Evolutionary conservation across 2,888 invertebrate genomes (phyloP), one percentile per base, ranked within the genome.

Genomic region (Stramonita haemastoma): DNA sequence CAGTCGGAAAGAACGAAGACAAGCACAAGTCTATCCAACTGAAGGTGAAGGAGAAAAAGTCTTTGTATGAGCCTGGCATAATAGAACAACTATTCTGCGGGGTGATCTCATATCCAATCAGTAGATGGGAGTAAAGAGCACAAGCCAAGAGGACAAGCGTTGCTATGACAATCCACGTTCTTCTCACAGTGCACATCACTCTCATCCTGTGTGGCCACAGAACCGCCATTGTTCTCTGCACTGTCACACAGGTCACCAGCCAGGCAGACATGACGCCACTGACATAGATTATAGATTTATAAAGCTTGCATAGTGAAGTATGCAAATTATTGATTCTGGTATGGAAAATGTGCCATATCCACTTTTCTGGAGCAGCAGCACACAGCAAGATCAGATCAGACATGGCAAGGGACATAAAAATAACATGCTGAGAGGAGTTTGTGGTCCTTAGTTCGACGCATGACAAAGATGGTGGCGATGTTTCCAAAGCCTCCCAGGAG

Each of bases 401-500:
- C 73, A 73, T 26, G 29, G 73, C 73, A n/a, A 73, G 73, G n/a
- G 73, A 26, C 22, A 73, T 73, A 11, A 73, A 26, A 26, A 73
- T 73, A 8, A 73, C 29, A n/a, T 73, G 73, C 26, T 73, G 73
- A 11, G 73, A n/a, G 29, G 73, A 73, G 73, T 73, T n/a, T 73
- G 26, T 11, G 26, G 26, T 73, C 73, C n/a, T 26, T 73, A 2
- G n/a, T 73, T 4, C 73, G 26, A 73, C 73, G 73, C 73, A 73
- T 73, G 22, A 73, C 73, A n/a, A 73, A 73, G 29, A 73, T 73
- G 29, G 73, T 73, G 73, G 73, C 73, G 73, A 73, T 73, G 29
- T 73, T 73, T 73, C 73, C 73, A 11, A 73, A 73, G 22, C 73
- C 73, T 11, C 73, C 73, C 73, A 73, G n/a, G n/a, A 73, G 73